Evolutionary conservation across 2,888 invertebrate species (phyloP).

Genomic region (Cephus pygmeus): DNA sequence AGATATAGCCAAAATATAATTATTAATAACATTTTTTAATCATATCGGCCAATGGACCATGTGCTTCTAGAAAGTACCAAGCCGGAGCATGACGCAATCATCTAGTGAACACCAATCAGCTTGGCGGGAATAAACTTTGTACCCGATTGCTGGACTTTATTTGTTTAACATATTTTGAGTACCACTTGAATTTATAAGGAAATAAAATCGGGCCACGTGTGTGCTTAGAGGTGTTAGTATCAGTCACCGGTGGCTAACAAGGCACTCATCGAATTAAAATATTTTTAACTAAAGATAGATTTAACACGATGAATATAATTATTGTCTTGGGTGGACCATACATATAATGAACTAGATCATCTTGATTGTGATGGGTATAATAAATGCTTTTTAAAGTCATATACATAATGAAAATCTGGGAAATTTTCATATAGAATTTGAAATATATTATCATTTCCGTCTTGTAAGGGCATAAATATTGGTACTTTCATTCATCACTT

Average conservation of each 20-base stretch:
- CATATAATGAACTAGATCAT: neutral
- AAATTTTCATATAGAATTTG: neutral
- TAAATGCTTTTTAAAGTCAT: neutral
- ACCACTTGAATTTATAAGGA: no score
- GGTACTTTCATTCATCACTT: neutral
- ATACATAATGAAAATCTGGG: neutral
- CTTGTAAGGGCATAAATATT: no score
- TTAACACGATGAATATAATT: neutral
- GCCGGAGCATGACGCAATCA: slow-evolving; percentile 40
- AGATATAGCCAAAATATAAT: neutral
- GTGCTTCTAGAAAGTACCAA: slow-evolving; percentile 44
- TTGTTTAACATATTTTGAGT: neutral
- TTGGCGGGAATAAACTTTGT: slow-evolving; percentile 9
- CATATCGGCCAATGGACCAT: slow-evolving; percentile 12
- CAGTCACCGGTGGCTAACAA: no score
- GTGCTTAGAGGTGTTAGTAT: no score
- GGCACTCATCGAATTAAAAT: neutral
- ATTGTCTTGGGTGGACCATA: neutral
- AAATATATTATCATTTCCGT: no score
- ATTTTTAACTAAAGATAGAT: neutral
- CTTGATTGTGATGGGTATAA: neutral
- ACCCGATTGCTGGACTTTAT: neutral
- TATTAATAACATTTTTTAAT: neutral
- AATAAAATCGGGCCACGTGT: no score
- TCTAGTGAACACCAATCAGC: slow-evolving; percentile 31